Evolutionary conservation across 2,797 vertebrate genomes (phyloP).

Genomic region (Chrosomus eos): DNA sequence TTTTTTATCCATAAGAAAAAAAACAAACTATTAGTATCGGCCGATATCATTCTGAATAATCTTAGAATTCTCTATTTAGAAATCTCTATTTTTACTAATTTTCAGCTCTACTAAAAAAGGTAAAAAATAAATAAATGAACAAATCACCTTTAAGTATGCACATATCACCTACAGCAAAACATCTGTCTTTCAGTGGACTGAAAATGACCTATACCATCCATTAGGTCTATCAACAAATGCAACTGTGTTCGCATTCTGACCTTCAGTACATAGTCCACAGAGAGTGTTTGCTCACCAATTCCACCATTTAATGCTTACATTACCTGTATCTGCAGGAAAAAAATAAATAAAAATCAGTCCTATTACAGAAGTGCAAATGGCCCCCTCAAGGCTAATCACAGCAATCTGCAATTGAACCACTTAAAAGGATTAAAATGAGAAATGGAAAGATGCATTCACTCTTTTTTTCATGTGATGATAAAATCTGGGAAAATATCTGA

Average conservation of each 20-base stretch:
- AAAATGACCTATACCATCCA: neutral
- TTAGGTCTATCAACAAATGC: neutral
- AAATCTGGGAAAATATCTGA: neutral
- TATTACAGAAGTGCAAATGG: constrained; percentile 5
- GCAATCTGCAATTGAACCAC: constrained; percentile 38
- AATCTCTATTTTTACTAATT: too few species aligned
- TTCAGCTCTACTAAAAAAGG: neutral
- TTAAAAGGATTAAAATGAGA: constrained; percentile 41
- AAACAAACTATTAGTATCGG: too few species aligned
- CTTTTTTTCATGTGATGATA: neutral
- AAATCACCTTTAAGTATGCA: neutral
- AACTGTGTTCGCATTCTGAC: neutral
- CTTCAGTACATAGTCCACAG: neutral
- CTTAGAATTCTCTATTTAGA: too few species aligned
- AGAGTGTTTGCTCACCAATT: neutral
- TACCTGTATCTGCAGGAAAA: constrained; percentile 6
- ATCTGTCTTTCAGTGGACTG: neutral
- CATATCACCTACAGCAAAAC: constrained; percentile 28
- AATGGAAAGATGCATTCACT: neutral
- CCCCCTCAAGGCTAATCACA: constrained; percentile 35
- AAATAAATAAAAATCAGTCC: neutral
- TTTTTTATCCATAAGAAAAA: too few species aligned
- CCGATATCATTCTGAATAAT: too few species aligned
- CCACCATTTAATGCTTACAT: neutral
- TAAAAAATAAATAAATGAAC: too few species aligned